Conservation (phyloP, 2,888 invertebrate species). For the Loripinus fragilis region DNA sequence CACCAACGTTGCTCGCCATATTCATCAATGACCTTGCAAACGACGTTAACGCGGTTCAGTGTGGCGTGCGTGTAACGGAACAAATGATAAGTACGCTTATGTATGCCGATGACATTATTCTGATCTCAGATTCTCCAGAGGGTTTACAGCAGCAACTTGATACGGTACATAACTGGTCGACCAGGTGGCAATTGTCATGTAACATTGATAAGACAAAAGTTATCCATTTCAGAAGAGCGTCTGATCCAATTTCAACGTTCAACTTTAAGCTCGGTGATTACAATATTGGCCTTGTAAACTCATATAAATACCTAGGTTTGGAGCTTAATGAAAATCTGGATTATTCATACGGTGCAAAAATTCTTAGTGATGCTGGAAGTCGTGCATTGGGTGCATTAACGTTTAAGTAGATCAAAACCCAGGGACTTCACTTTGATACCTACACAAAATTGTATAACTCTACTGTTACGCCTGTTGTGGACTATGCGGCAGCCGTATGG, state of each 20-base stretch:
- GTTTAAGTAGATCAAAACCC: neutral
- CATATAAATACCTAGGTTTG: neutral
- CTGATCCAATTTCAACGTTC: neutral
- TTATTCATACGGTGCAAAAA: neutral
- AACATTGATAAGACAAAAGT: neutral
- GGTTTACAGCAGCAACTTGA: conserved; percentile 5
- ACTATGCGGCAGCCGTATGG: conserved; percentile 15
- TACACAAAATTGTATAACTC: conserved; percentile 6
- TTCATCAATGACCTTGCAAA: conserved; percentile 22
- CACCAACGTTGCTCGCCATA: conserved; percentile 25
- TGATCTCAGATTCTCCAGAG: conserved; percentile 7
- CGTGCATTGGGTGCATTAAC: conserved; percentile 13
- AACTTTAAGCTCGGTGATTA: neutral
- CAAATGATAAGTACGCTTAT: conserved; percentile 9
- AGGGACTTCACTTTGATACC: conserved; percentile 4
- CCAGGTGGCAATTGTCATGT: neutral
- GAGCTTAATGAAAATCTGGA: conserved; percentile 3
- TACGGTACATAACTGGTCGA: neutral
- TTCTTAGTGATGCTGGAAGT: conserved; percentile 13
- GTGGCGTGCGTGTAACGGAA: neutral
- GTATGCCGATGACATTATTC: conserved; percentile 9
- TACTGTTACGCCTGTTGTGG: conserved; percentile 1
- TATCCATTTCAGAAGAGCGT: neutral
- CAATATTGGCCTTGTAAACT: neutral
- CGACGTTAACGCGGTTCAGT: neutral